Percentiles rank a stretch among this genome's conserved stretches.
These are phyloP conservation scores for Leucosticte australis DNA, from an alignment of 2,113 vertebrate genomes.

Conservation along the genomic window DNA sequence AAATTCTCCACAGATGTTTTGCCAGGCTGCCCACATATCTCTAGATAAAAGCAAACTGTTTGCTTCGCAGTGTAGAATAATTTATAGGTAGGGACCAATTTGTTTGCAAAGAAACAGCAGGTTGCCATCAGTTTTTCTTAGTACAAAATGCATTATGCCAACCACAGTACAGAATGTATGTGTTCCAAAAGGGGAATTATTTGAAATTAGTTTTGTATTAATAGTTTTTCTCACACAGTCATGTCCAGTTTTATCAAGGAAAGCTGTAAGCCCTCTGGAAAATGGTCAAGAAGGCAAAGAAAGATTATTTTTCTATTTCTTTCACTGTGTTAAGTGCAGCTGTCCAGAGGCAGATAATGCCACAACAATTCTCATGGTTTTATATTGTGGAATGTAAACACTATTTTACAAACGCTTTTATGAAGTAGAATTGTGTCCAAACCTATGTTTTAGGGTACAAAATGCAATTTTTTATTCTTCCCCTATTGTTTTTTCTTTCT, in stretches of 20 bases:
- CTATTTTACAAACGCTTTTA: background rate
- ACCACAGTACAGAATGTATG: background rate
- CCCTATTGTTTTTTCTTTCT: background rate
- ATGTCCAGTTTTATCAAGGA: background rate
- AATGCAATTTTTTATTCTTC: background rate
- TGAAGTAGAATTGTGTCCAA: background rate
- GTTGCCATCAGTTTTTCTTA: conserved; percentile 26
- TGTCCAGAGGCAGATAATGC: background rate
- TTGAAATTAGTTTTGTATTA: conserved; percentile 45
- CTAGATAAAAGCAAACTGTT: conserved; percentile 58
- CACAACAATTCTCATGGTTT: background rate
- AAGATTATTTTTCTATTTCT: background rate
- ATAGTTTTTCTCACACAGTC: background rate
- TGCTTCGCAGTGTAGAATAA: conserved; percentile 67
- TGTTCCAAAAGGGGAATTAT: background rate
- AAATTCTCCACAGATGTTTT: conserved; percentile 52
- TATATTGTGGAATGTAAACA: background rate
- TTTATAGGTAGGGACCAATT: conserved; percentile 70
- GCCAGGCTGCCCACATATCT: conserved; percentile 37
- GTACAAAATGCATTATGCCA: conserved; percentile 45
- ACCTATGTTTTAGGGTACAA: background rate
- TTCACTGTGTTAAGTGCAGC: background rate
- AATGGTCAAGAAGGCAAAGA: background rate
- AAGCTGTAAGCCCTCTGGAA: background rate
- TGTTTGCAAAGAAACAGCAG: conserved; percentile 57